Percentiles rank a stretch among this genome's conserved stretches.
Conservation (phyloP, 2,888 invertebrate species). For the Arge pagana region DNA sequence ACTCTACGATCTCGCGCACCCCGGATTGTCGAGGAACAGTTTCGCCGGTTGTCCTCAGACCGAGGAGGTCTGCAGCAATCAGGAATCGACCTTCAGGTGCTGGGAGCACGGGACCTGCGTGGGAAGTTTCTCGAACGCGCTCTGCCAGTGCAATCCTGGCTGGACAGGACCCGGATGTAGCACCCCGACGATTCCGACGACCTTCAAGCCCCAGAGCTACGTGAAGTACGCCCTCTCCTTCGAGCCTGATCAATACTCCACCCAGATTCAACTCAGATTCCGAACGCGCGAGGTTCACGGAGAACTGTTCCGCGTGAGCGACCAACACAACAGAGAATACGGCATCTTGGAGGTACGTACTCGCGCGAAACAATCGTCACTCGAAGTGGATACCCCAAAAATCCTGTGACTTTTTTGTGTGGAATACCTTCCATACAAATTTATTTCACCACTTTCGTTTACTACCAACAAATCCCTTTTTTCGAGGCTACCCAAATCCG, state of each 20-base stretch:
- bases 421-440: not conserved
- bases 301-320: slow-evolving; percentile 90
- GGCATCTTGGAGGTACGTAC: slow-evolving; percentile 76
- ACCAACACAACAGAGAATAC: slow-evolving; percentile 92
- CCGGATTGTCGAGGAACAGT: slow-evolving; percentile 85
- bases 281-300: slow-evolving; percentile 92
- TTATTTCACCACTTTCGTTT: not conserved
- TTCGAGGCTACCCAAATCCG: no score
- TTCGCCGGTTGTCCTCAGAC: slow-evolving; percentile 91
- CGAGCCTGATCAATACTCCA: slow-evolving; percentile 89
- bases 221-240: slow-evolving; percentile 96
- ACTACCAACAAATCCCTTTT: no score
- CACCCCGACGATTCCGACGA: slow-evolving; percentile 84
- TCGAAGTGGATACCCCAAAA: not conserved
- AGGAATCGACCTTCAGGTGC: slow-evolving; percentile 83
- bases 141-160: slow-evolving; percentile 94
- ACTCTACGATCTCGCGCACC: slow-evolving; percentile 92
- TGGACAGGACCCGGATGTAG: slow-evolving; percentile 92
- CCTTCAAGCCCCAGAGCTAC: slow-evolving; percentile 92
- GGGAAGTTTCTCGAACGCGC: slow-evolving; percentile 84
- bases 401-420: not conserved
- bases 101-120: slow-evolving; percentile 95
- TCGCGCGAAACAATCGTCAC: not conserved
- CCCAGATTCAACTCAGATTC: slow-evolving; percentile 91
- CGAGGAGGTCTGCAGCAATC: slow-evolving; percentile 88